Percentiles rank a stretch among this genome's conserved stretches.
Conservation (phyloP, 2,888 invertebrate genomes). For the Zele albiditarsus region DNA sequence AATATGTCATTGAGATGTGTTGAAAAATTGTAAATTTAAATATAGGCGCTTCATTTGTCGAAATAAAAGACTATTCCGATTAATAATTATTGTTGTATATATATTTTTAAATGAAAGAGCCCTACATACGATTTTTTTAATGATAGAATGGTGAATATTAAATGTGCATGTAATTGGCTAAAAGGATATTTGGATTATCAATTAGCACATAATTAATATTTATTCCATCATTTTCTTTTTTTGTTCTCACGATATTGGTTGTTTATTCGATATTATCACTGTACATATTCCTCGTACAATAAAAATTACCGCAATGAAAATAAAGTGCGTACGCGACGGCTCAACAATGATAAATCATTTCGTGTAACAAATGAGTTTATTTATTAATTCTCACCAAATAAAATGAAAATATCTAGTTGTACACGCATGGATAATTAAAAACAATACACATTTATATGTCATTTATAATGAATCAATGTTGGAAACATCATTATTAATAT, state of each 20-base stretch:
- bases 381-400: constrained; percentile 4
- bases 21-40: not conserved
- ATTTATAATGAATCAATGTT: constrained; percentile 5
- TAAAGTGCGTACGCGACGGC: constrained; percentile 68
- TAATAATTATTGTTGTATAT: not conserved
- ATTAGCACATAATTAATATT: not conserved
- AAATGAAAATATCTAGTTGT: not conserved
- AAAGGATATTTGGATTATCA: not conserved
- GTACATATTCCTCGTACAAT: constrained; percentile 67
- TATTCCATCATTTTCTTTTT: not conserved
- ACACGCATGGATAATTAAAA: constrained; percentile 12
- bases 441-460: not conserved
- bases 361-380: constrained; percentile 55
- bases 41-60: not conserved
- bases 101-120: not conserved
- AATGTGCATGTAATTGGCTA: not conserved
- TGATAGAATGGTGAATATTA: not conserved
- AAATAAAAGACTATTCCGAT: constrained; percentile 9
- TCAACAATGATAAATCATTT: constrained; percentile 68
- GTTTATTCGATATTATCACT: constrained; percentile 71
- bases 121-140: not conserved
- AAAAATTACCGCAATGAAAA: constrained; percentile 62
- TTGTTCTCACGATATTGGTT: constrained; percentile 68
- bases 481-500: not conserved
- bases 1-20: not conserved